Conservation (phyloP, 2,797 vertebrate species). For the Rallus crepitans region DNA sequence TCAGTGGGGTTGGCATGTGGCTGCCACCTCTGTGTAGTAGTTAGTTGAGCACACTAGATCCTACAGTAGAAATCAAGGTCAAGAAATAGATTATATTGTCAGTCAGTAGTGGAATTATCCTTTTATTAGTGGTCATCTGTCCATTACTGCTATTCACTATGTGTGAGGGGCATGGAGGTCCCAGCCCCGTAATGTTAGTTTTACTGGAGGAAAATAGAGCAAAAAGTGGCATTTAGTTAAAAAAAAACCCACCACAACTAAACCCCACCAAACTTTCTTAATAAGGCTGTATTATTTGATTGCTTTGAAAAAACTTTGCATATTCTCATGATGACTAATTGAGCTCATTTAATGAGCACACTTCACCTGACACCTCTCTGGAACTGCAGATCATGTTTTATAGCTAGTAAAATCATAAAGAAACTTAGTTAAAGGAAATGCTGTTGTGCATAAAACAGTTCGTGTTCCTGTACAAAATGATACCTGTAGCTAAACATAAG, state of each 20-base stretch:
- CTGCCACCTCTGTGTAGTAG: not conserved
- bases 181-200: not conserved
- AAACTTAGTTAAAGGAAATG: not conserved
- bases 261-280: no score
- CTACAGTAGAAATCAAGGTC: not conserved
- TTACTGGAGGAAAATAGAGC: not conserved
- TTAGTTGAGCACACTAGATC: not conserved
- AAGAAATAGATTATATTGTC: not conserved
- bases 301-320: not conserved
- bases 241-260: not conserved
- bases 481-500: not conserved
- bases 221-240: not conserved
- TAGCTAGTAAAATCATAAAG: not conserved
- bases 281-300: no score
- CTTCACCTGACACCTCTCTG: not conserved
- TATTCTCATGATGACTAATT: not conserved
- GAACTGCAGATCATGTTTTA: not conserved
- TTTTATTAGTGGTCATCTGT: not conserved
- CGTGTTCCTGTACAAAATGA: not conserved
- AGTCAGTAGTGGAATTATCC: not conserved
- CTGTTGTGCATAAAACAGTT: not conserved
- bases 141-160: rapidly evolving
- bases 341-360: not conserved
- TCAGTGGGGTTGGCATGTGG: not conserved
- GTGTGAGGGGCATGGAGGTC: not conserved